Base-by-base conservation (phyloP, 92 coral and sea anemone genomes). In the Pocillopora grandis region DNA sequence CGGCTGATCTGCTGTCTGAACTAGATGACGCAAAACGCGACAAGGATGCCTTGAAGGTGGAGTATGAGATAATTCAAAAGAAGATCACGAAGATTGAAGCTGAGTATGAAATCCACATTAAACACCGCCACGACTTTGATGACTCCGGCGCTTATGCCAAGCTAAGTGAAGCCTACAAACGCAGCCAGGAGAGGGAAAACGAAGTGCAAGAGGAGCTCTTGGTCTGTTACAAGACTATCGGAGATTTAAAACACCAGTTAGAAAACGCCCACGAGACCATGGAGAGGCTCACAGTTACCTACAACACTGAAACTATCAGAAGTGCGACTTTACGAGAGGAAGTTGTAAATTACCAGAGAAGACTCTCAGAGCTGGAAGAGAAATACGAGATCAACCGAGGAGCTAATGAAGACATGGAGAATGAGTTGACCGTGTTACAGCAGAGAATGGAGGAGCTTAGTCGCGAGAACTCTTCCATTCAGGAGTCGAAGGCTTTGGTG, bases 111-210 rank as follows among this genome's bases (percentile, higher is more conserved):
- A 94, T 97, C 78, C 90, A 92, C 82, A 78, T 94, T 65, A 97
- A 81, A 84, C 84, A 91, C 48, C 91, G 83, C 87, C 88, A 89
- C 49, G 94, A 88, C 19, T 94, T 81, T 77, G 98, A 94, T 56
- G 98, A 97, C 75, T 93, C 89, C 57, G 90, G 95, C 5, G 92
- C 98, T 13, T 94, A 94, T 84, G 89, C 92, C 63, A 95, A 92
- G 72, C 91, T 97, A 58, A 92, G 92, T 66, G 95, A 96, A 60
- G 99, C 99, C 19, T 91, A 94, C 84, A 94, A 88, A 86, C 90
- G 98, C 77, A 91, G 98, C 66, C 99, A 97, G 85, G 98, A 94
- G 59, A 93, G 99, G 10, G 98, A 97, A 92, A 97, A 92, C 75
- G 99, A 97, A 17, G 77, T 97, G 67, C 97, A 94, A 57, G 92